Conservation (phyloP, 2,113 vertebrate species). For the Clinocottus analis region DNA sequence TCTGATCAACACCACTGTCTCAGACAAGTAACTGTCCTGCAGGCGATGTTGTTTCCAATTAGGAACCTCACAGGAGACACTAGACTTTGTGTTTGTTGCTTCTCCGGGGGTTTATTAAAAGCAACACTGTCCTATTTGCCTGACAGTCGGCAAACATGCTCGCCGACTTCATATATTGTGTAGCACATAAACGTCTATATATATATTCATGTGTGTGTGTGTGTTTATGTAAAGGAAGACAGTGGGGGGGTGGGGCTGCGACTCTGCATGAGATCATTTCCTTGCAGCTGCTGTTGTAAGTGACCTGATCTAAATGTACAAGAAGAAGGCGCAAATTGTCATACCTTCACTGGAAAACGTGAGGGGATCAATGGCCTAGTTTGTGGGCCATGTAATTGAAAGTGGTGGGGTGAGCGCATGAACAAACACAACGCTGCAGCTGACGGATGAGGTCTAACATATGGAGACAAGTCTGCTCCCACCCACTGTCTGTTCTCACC, state of each 20-base stretch:
- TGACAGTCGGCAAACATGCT: constrained; percentile 46
- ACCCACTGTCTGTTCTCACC: constrained; percentile 50
- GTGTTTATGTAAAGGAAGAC: not conserved
- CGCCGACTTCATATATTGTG: not conserved
- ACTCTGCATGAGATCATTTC: constrained; percentile 18
- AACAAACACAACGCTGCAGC: constrained; percentile 67
- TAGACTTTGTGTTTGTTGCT: constrained; percentile 20
- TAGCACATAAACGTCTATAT: not conserved
- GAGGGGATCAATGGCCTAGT: constrained; percentile 68
- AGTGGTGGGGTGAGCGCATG: constrained; percentile 56
- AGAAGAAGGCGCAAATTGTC: constrained; percentile 40
- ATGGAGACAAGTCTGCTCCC: constrained; percentile 59
- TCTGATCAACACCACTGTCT: constrained; percentile 48
- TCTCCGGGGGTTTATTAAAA: constrained; percentile 20
- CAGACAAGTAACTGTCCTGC: constrained; percentile 37
- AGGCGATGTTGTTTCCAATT: constrained; percentile 58
- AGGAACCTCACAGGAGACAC: constrained; percentile 31
- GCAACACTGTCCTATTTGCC: constrained; percentile 33
- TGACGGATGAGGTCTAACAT: constrained; percentile 73
- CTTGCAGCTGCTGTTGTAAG: constrained; percentile 64
- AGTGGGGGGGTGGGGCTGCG: not conserved
- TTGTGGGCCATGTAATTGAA: constrained; percentile 75
- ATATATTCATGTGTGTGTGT: not conserved
- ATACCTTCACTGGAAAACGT: constrained; percentile 48
- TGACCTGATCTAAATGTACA: constrained; percentile 34